Evolutionary conservation across 1,140 invertebrate genomes (phyloP).

Genomic region (Aphaenogaster rudis): DNA sequence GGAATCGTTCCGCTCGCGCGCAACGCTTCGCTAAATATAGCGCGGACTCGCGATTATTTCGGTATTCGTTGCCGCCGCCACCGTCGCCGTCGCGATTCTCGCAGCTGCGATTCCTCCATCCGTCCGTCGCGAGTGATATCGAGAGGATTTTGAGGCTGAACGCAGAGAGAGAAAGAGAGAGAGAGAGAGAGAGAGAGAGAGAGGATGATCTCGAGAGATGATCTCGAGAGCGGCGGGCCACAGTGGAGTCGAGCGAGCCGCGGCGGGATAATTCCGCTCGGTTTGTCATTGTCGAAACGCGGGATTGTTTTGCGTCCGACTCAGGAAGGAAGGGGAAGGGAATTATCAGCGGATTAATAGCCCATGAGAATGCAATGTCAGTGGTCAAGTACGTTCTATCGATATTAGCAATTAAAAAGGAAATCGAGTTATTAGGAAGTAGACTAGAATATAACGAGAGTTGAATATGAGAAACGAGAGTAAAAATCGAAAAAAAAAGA

Average conservation of each 20-base stretch:
- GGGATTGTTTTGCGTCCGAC: constrained; percentile 7
- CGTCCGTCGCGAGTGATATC: constrained; percentile 36
- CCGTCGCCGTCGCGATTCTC: neutral
- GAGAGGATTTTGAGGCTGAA: constrained; percentile 39
- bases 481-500: neutral
- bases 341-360: constrained; percentile 36
- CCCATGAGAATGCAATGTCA: constrained; percentile 22
- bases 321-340: neutral
- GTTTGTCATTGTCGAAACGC: constrained; percentile 49
- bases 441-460: neutral
- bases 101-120: constrained; percentile 65
- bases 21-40: constrained; percentile 50
- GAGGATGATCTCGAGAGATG: neutral
- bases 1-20: constrained; percentile 28
- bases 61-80: neutral
- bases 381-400: constrained; percentile 13
- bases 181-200: constrained; percentile 28
- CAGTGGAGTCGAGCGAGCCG: constrained; percentile 40
- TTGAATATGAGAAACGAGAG: neutral
- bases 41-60: constrained; percentile 58
- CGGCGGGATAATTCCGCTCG: constrained; percentile 39
- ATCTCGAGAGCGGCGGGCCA: constrained; percentile 12
- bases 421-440: neutral
- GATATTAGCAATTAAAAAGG: neutral
- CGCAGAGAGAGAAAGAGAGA: constrained; percentile 39